These are phyloP conservation scores for Ceratina japonica DNA, from an alignment of 1,140 invertebrate genomes.

Conservation along the genomic window DNA sequence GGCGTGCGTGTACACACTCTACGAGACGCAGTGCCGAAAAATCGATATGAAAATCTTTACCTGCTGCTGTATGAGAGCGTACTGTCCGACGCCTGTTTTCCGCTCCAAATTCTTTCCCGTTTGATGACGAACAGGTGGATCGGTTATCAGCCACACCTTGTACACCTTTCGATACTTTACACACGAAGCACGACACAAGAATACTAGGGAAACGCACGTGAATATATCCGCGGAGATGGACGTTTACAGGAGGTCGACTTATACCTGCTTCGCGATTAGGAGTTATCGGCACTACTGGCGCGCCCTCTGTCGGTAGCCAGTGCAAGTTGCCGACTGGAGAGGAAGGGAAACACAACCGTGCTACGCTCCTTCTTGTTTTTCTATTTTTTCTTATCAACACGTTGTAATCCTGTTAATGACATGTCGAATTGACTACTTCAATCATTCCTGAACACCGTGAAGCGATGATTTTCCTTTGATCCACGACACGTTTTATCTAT, in stretches of 20 bases:
- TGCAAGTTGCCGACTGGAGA: constrained; percentile 19
- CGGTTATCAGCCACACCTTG: constrained; percentile 7
- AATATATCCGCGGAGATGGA: constrained; percentile 29
- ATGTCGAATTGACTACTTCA: neutral
- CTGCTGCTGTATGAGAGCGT: constrained; percentile 45
- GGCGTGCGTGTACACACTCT: constrained; percentile 12
- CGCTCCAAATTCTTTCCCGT: neutral
- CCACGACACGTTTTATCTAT: neutral
- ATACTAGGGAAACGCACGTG: constrained; percentile 37
- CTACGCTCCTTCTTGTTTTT: neutral
- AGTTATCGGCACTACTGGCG: constrained; percentile 50
- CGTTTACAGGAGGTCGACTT: constrained; percentile 45
- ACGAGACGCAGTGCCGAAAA: neutral
- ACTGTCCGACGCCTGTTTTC: neutral
- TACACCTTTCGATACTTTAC: constrained; percentile 1
- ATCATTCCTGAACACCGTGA: neutral
- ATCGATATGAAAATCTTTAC: constrained; percentile 47
- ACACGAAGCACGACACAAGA: constrained; percentile 6
- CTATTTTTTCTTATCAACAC: neutral
- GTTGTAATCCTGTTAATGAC: neutral
- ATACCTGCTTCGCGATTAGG: constrained; percentile 37
- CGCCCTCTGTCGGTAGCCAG: constrained; percentile 37
- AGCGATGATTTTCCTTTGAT: neutral
- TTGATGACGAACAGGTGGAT: neutral
- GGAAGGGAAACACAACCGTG: constrained; percentile 16